Conservation (phyloP, 2,113 vertebrate genomes). For the Crotalus tigris region DNA sequence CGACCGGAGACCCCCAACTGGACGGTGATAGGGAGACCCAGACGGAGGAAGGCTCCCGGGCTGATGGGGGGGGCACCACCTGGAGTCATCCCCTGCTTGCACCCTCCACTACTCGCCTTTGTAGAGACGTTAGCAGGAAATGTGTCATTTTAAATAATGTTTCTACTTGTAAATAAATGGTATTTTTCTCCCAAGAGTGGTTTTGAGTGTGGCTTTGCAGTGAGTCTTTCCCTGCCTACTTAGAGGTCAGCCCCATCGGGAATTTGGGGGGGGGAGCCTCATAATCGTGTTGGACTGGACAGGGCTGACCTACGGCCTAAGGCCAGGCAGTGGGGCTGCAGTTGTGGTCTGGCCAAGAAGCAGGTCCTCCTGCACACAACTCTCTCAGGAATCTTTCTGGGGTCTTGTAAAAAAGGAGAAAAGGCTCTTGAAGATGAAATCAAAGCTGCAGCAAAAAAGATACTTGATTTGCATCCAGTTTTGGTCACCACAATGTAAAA, state of each 20-base stretch:
- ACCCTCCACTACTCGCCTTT: neutral
- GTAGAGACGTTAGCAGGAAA: conserved; percentile 10
- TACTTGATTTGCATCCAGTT: no score
- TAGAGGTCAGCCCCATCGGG: no score
- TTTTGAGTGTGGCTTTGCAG: no score
- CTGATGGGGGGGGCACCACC: neutral
- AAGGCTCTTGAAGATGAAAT: fast-evolving
- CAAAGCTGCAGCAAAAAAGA: neutral
- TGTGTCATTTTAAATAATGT: conserved; percentile 46
- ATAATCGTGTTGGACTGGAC: no score
- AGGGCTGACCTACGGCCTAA: neutral
- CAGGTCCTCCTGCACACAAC: neutral
- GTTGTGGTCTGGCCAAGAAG: neutral
- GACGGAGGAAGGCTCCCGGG: neutral
- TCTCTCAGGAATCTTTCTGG: neutral
- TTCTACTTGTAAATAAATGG: conserved; percentile 65
- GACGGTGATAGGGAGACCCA: neutral
- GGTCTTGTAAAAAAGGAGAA: neutral
- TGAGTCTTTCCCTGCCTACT: neutral
- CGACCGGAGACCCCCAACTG: neutral
- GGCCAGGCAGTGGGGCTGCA: neutral
- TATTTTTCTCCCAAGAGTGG: conserved; percentile 55
- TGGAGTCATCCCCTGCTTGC: neutral
- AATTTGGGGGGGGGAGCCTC: neutral
- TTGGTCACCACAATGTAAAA: no score